Base-by-base conservation (phyloP, 2,797 vertebrate species). In the Cryptoprocta ferox region DNA sequence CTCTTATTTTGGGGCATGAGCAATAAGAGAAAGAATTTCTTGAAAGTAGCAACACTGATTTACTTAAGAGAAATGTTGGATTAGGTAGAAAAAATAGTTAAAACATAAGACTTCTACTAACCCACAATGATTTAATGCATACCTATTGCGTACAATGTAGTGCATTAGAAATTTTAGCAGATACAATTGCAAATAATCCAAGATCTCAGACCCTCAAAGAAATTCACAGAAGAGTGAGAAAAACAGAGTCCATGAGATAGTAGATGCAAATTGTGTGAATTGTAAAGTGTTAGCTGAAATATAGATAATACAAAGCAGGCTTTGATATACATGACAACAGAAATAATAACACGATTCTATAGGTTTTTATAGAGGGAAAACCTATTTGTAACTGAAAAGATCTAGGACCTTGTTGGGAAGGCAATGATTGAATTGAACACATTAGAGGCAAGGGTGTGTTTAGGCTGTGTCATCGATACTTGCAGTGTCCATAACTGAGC, bases 11-110 rank as follows among this genome's bases (percentile, higher is more conserved):
- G 4, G 21, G 39, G 12, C 53, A 61, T 39, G 30, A 94, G 42
- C 50, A 85, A 89, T 12, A 84, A 92, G 53, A 91, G 56, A 85
- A 95, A 94, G 1, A 78, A 86, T 65, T 66, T 13, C 39, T 79
- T 92, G 75, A 37, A 92, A 81, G 63, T 61, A 3, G 10, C 45
- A 92, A 10, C 26, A 59, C 28, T 26, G 78, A 92, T 4, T n/a
- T 82, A 28, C 50, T 39, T 32, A 73, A 61, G 92, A 68, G 39
- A 95, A 97, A 82, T 73, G 0, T 18, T 75, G 24, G 30, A 70
- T 37, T 85, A 16, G 10, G 10, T 30, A 75, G n/a, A 65, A 30
- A 42, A 93, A 63, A 45, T 5, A 84, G 16, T 79, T 63, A 75
- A 96, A 68, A 63, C 8, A 13, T 78, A 81, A 95, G 73, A 63